phyloP scores from a whole-genome alignment of 2,797 vertebrate genomes.

The Pachyuromys duprasi region DNA sequence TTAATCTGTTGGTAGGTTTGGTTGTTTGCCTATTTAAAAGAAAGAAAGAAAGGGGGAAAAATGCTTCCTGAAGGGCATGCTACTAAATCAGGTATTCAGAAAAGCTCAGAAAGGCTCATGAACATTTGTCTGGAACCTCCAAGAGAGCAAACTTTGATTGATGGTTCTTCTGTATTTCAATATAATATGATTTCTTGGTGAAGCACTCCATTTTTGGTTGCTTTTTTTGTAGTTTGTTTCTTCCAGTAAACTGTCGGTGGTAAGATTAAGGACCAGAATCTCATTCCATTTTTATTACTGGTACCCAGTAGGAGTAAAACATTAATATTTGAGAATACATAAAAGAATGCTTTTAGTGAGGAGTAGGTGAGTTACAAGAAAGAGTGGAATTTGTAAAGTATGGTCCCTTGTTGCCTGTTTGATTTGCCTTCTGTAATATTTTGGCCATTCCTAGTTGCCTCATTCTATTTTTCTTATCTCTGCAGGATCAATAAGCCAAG shows the following conservation, averaged over 20 bases:
- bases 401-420: background rate
- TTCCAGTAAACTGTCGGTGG: background rate
- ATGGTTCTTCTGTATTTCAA: background rate
- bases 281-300: background rate
- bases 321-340: background rate
- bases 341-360: conserved; percentile 6
- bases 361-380: conserved; percentile 12
- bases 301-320: background rate
- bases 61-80: background rate
- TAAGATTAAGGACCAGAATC: background rate
- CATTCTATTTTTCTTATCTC: conserved; percentile 79
- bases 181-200: background rate
- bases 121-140: background rate
- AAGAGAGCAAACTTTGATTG: conserved; percentile 16
- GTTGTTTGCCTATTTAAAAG: background rate
- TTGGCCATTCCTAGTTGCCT: conserved; percentile 46
- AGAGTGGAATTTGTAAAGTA: conserved; percentile 20
- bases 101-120: background rate
- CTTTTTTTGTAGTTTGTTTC: conserved; percentile 22
- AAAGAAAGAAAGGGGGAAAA: no score
- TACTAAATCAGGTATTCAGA: conserved; percentile 6
- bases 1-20: background rate
- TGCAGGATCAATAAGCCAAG: conserved; percentile 94
- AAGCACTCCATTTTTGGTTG: conserved; percentile 3
- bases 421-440: conserved; percentile 51